Evolutionary conservation across 2,113 vertebrate genomes (phyloP), one percentile per base, ranked within the genome.

Genomic region (Trematocara marginatum): DNA sequence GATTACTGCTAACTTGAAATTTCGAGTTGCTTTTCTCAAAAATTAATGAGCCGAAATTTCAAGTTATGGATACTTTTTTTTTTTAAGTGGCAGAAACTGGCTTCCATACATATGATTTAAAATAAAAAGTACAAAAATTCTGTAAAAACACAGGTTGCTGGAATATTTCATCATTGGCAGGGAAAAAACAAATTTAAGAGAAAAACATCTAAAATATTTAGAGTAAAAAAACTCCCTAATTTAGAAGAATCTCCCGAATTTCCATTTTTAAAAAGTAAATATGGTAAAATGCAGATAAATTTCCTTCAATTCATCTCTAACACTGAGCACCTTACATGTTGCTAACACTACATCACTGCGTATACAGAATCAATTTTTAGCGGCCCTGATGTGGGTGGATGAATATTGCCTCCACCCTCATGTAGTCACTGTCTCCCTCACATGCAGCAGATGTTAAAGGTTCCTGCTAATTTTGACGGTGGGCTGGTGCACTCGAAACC

Each of bases 61-160:
- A 0, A 29, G 54, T 56, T 56, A 8, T 15, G 54, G 23, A 29
- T 57, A 0, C 2, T 2, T 56, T 7, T 1, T 26, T 2, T 23
- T 7, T 1, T 11, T 3, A 10, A 3, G 56, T 10, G 29, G 1
- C 56, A 10, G 56, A 59, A 59, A 34, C 15, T 2, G 56, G 2
- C 56, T 59, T 59, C 56, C 29, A 18, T 59, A 34, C 56, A 0
- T 6, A 6, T 16, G 0, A 3, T 61, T 61, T 18, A 61, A 61
- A 61, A 18, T 61, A 35, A 61, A 34, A 61, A 18, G 57, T 35
- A 6, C 9, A 35, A 61, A 61, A 35, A 0, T 35, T 6, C 1
- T 12, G 61, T 66, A 38, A 66, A 66, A 66, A 40, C 34, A 66
- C 61, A 34, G 57, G 57, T 35, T 66, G 35, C 61, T 66, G 6